A percentile compares a stretch with the other conserved stretches of the same genome.
Evolutionary conservation across 92 coral and sea anemone species (phyloP).

Genomic region (Phenganax stokvisi): DNA sequence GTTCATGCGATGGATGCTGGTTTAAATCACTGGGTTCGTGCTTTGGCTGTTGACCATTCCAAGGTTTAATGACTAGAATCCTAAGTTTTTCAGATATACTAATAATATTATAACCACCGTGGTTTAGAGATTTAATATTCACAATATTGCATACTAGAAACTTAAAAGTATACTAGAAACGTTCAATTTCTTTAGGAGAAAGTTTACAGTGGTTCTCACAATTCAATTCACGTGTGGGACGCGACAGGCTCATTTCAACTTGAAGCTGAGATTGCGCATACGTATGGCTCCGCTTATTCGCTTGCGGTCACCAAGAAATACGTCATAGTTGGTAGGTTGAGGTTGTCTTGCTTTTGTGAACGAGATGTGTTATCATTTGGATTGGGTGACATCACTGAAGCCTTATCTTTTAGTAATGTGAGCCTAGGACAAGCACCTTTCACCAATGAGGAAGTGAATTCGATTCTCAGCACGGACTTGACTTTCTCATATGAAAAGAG

Average conservation of each 20-base stretch:
- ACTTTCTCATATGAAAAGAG: too few relatives aligned
- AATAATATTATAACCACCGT: not conserved
- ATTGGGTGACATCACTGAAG: too few relatives aligned
- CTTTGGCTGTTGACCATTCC: constrained; percentile 79
- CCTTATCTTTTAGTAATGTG: not conserved
- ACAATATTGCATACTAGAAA: not conserved
- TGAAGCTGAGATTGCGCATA: constrained; percentile 71
- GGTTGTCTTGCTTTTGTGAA: too few relatives aligned
- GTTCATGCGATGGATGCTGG: constrained; percentile 70
- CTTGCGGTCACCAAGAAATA: constrained; percentile 77
- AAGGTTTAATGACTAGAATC: constrained; percentile 53
- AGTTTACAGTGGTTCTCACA: constrained; percentile 90
- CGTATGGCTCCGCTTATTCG: constrained; percentile 88
- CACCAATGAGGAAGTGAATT: too few relatives aligned
- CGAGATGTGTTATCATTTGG: too few relatives aligned
- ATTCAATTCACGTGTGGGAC: constrained; percentile 93
- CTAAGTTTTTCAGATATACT: not conserved
- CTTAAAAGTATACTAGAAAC: too few relatives aligned
- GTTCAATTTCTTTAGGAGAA: constrained; percentile 55
- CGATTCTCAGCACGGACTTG: too few relatives aligned
- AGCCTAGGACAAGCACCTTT: too few relatives aligned
- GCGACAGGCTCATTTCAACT: constrained; percentile 79
- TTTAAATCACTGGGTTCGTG: constrained; percentile 95
- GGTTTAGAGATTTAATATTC: too few relatives aligned
- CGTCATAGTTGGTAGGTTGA: constrained; percentile 76